Percentiles rank a stretch among this genome's conserved stretches.
Evolutionary conservation across 64 coral and sea anemone species (phyloP).

Genomic region (Hydrozoanthus tunicans): DNA sequence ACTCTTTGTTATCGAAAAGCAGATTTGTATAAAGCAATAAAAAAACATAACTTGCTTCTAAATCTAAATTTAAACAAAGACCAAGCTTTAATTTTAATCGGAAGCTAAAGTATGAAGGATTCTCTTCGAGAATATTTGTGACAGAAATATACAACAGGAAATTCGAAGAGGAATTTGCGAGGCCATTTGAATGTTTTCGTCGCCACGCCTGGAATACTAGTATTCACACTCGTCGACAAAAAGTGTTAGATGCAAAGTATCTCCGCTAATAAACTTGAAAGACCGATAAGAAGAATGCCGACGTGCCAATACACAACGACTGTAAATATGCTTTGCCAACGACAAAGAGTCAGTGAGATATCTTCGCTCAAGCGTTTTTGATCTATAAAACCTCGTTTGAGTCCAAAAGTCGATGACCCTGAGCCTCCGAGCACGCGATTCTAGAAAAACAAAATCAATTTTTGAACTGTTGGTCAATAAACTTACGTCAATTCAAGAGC

Average conservation of each 20-base stretch:
- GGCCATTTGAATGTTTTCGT: slow-evolving; percentile 32
- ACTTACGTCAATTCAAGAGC: neutral
- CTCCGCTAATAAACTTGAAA: neutral
- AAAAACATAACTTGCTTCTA: neutral
- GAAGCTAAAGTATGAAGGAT: neutral
- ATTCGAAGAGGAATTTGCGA: slow-evolving; percentile 20
- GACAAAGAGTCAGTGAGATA: neutral
- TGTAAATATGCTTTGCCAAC: neutral
- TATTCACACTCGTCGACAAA: neutral
- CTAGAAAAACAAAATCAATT: neutral
- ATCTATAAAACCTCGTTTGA: neutral
- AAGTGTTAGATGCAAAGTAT: neutral
- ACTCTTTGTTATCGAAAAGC: slow-evolving; percentile 5
- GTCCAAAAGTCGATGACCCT: neutral
- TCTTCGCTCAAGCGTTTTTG: neutral
- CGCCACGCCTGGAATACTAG: slow-evolving; percentile 16
- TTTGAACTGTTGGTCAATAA: neutral
- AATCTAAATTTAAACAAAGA: neutral
- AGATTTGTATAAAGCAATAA: slow-evolving; percentile 17
- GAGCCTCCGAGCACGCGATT: slow-evolving; percentile 10
- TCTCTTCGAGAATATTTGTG: neutral
- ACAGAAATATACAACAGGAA: slow-evolving; percentile 31
- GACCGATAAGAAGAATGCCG: neutral
- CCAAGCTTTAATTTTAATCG: slow-evolving; percentile 8
- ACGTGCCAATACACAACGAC: neutral